Conservation (phyloP, 2,797 vertebrate species). For the Sebastes taczanowskii region DNA sequence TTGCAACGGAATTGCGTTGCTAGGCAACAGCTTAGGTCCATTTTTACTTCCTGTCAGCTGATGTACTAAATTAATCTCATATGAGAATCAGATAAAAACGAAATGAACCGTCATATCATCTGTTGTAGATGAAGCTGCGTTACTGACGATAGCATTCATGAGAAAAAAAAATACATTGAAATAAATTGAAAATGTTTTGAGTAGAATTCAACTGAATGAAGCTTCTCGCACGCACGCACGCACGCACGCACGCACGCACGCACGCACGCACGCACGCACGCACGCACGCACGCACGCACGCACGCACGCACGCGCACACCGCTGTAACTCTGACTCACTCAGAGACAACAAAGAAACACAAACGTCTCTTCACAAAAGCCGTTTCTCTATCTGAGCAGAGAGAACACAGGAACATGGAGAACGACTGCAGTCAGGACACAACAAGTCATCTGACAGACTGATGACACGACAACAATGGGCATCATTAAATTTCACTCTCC, state of each 20-base stretch:
- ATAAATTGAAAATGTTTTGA: background rate
- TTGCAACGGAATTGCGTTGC: too few species aligned
- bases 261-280: background rate
- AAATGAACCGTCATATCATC: background rate
- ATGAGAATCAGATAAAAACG: background rate
- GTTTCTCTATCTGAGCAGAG: background rate
- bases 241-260: background rate
- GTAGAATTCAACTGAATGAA: background rate
- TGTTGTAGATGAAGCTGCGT: background rate
- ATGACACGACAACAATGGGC: conserved; percentile 36
- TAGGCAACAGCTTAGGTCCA: too few species aligned
- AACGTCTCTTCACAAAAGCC: background rate
- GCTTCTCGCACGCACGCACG: background rate
- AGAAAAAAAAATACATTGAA: background rate
- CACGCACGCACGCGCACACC: background rate
- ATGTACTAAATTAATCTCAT: background rate
- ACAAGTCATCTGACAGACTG: conserved; percentile 23
- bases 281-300: background rate
- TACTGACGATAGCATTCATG: background rate
- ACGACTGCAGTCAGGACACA: background rate
- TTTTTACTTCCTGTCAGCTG: too few species aligned
- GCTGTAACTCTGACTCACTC: conserved; percentile 12
- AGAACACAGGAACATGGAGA: background rate
- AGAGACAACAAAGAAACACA: conserved; percentile 10
- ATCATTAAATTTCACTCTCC: background rate